Evolutionary conservation across 2,113 vertebrate species (phyloP).

Genomic region (Tonatia bakeri): DNA sequence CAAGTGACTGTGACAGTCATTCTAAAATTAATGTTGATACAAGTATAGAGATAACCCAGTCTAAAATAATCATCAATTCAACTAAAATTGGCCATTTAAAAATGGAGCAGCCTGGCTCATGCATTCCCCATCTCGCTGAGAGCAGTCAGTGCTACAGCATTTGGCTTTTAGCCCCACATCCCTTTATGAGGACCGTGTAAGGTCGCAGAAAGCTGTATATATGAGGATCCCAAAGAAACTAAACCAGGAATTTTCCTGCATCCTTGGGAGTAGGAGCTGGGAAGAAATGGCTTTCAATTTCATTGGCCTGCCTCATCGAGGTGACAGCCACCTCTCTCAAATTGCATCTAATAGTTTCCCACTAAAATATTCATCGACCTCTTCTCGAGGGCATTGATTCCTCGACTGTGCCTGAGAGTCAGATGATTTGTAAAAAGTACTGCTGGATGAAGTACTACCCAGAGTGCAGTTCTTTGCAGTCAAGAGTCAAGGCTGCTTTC

Average conservation of each 20-base stretch:
- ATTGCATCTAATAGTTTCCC: conserved; percentile 44
- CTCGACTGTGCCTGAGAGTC: neutral
- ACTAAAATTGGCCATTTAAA: conserved; percentile 32
- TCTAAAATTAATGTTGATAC: conserved; percentile 10
- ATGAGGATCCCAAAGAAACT: conserved; percentile 19
- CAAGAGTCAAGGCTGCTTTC: neutral
- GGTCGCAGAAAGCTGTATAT: neutral
- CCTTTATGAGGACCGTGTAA: neutral
- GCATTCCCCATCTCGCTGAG: conserved; percentile 2
- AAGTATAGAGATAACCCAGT: neutral
- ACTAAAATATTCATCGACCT: conserved; percentile 77
- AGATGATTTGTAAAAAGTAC: conserved; percentile 19
- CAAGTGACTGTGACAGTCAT: neutral
- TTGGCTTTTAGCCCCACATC: conserved; percentile 14
- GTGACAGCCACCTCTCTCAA: conserved; percentile 15
- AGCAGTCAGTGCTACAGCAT: neutral
- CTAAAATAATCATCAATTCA: conserved; percentile 39
- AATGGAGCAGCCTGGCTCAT: neutral
- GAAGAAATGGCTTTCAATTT: conserved; percentile 45
- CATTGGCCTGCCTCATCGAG: neutral
- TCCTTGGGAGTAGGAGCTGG: neutral
- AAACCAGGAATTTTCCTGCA: neutral
- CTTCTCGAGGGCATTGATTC: conserved; percentile 11
- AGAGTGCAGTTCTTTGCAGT: neutral
- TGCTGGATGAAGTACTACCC: neutral